Evolutionary conservation across 2,888 invertebrate genomes (phyloP).

Genomic region (Chirona hameri): DNA sequence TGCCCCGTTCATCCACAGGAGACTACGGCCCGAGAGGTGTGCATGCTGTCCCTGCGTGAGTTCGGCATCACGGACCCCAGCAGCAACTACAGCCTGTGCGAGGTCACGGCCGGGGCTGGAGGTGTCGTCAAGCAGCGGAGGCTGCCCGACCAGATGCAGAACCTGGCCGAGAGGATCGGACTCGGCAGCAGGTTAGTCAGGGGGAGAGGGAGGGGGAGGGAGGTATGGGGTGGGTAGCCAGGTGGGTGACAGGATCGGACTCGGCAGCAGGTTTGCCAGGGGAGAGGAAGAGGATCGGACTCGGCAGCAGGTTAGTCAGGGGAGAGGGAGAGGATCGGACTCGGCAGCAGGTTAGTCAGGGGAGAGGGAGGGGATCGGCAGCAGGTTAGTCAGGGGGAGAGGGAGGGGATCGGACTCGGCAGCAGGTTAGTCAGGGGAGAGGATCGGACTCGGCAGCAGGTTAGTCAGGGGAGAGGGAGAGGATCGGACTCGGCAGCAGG

Average conservation of each 20-base stretch:
- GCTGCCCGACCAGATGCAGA: conserved; percentile 88
- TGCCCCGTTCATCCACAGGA: conserved; percentile 53
- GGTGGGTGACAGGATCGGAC: no score
- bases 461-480: no score
- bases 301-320: conserved; percentile 54
- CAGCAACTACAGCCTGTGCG: conserved; percentile 90
- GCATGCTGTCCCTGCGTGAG: conserved; percentile 93
- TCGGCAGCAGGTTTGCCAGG: no score
- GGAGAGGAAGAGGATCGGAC: conserved; percentile 71
- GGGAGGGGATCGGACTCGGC: no score
- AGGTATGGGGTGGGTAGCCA: neutral
- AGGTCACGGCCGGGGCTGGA: conserved; percentile 92
- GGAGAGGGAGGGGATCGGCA: no score
- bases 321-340: neutral
- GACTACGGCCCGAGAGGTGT: conserved; percentile 69
- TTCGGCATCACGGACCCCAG: conserved; percentile 93
- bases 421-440: no score
- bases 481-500: no score
- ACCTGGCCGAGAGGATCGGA: conserved; percentile 90
- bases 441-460: no score
- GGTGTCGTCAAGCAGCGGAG: conserved; percentile 94
- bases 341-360: no score
- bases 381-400: no score
- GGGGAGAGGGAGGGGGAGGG: neutral
- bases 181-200: conserved; percentile 57